phyloP scores from a whole-genome alignment of 2,888 invertebrate species.

The Prionchulus punctatus region DNA sequence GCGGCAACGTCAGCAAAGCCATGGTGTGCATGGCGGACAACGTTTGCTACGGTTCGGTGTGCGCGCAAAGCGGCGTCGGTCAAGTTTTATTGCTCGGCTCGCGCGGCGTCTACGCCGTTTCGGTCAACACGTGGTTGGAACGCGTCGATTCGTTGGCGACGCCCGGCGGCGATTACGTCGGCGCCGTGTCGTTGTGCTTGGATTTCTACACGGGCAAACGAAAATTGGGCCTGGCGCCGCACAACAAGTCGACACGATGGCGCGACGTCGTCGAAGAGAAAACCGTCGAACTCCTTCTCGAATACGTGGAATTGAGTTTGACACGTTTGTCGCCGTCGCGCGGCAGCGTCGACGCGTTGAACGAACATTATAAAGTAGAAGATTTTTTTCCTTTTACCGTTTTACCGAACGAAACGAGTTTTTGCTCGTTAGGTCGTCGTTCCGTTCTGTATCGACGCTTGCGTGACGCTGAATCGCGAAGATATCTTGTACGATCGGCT shows the following conservation, averaged over 20 bases:
- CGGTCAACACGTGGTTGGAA: conserved; percentile 18
- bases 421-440: conserved; percentile 5
- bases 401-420: background rate
- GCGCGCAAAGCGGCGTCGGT: background rate
- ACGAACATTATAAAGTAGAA: conserved; percentile 12
- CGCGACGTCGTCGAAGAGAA: conserved; percentile 8
- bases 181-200: conserved; percentile 10
- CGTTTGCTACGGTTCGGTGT: conserved; percentile 8
- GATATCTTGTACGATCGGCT: conserved; percentile 48
- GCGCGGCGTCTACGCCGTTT: conserved; percentile 8
- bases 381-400: background rate
- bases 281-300: conserved; percentile 9
- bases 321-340: background rate
- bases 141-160: conserved; percentile 17
- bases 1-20: conserved; percentile 71
- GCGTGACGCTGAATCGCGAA: conserved; percentile 15
- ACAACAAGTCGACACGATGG: background rate
- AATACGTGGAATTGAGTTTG: conserved; percentile 6
- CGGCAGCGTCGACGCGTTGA: conserved; percentile 8
- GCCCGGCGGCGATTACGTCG: conserved; percentile 11
- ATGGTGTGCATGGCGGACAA: conserved; percentile 40
- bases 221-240: background rate
- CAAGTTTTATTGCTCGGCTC: conserved; percentile 8
- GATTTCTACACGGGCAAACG: conserved; percentile 10
- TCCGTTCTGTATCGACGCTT: conserved; percentile 14